A percentile compares a stretch with the other conserved stretches of the same genome.
Conservation (phyloP, 1,140 invertebrate genomes). For the Rhynchophorus ferrugineus region DNA sequence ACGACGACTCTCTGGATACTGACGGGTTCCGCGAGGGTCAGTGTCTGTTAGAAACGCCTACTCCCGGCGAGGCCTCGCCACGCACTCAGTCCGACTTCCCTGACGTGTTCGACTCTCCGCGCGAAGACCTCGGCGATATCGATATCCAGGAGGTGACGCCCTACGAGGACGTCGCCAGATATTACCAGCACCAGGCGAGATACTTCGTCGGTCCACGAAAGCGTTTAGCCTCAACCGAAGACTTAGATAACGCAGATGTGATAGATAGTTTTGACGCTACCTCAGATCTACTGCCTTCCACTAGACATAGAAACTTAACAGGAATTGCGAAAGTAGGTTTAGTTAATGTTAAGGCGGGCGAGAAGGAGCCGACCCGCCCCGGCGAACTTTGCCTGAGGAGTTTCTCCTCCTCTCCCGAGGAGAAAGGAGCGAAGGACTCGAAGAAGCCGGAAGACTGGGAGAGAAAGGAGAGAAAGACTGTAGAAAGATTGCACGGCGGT, state of each 20-base stretch:
- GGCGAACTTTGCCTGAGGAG: conserved; percentile 28
- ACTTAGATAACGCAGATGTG: conserved; percentile 34
- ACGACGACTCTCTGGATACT: conserved; percentile 47
- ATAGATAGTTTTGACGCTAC: conserved; percentile 26
- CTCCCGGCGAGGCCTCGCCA: conserved; percentile 25
- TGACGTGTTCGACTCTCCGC: conserved; percentile 3
- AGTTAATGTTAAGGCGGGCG: conserved; percentile 31
- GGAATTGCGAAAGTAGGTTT: conserved; percentile 31
- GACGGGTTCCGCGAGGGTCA: conserved; percentile 45
- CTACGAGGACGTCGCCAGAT: conserved; percentile 35
- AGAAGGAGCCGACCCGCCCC: conserved; percentile 30
- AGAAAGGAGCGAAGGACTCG: conserved; percentile 44
- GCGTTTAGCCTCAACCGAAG: conserved; percentile 39
- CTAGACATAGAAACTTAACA: conserved; percentile 23
- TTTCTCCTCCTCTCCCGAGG: conserved; percentile 39
- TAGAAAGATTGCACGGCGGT: conserved; percentile 42
- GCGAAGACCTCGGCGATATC: conserved; percentile 19
- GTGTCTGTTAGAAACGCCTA: conserved; percentile 42
- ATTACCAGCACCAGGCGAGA: conserved; percentile 36
- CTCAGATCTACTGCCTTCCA: conserved; percentile 25
- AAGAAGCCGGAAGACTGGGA: conserved; percentile 42
- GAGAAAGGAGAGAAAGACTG: conserved; percentile 37
- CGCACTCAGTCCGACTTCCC: conserved; percentile 9
- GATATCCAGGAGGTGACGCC: conserved; percentile 34
- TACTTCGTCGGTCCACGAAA: conserved; percentile 35